Conservation (phyloP, 2,888 invertebrate genomes). For the Tholera decimalis region DNA sequence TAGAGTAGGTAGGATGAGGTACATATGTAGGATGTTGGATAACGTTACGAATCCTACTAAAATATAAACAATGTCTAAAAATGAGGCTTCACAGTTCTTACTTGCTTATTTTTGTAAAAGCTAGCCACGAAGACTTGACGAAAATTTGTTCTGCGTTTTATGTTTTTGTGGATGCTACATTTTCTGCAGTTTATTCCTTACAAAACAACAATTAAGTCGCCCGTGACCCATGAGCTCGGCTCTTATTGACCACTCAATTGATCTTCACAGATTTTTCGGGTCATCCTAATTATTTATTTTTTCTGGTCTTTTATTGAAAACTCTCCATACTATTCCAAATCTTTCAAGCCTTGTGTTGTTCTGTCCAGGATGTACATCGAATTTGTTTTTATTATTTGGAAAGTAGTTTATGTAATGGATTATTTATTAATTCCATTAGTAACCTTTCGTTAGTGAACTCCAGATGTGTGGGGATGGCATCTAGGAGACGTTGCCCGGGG, state of each 20-base stretch:
- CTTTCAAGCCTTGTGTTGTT: conserved; percentile 3
- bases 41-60: background rate
- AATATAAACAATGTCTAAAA: background rate
- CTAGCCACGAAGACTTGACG: background rate
- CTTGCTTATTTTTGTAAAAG: background rate
- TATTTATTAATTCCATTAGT: conserved; percentile 62
- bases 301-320: conserved; percentile 55
- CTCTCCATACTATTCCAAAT: conserved; percentile 23
- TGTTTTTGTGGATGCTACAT: conserved; percentile 53
- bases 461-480: conserved; percentile 78
- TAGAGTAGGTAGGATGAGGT: background rate
- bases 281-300: conserved; percentile 67
- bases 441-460: conserved; percentile 70
- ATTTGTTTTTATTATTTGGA: conserved; percentile 33
- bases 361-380: background rate
- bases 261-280: conserved; percentile 82
- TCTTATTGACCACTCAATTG: conserved; percentile 87
- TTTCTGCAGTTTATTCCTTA: conserved; percentile 72
- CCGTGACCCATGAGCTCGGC: conserved; percentile 85
- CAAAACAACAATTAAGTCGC: conserved; percentile 81
- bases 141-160: background rate
- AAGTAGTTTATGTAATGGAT: conserved; percentile 53
- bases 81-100: background rate
- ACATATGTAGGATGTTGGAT: background rate
- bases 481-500: conserved; percentile 86